phyloP scores from a whole-genome alignment of 2,797 vertebrate genomes.

The Bradypodion pumilum region DNA sequence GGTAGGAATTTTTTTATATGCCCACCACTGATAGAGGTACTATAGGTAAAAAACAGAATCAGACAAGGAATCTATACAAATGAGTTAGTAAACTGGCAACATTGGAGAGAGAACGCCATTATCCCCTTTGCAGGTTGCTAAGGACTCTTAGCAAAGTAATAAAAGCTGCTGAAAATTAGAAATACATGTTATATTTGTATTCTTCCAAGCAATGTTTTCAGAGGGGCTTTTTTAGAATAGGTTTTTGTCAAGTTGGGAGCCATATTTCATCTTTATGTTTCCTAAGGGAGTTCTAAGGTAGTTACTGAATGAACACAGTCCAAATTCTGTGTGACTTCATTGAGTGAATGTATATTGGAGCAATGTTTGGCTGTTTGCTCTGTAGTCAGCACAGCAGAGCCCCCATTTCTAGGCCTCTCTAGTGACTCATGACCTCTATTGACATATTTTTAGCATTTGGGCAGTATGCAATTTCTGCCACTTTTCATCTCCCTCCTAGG shows the following conservation, averaged over 20 bases:
- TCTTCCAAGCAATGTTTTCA: neutral
- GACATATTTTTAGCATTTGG: neutral
- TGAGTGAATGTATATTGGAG: neutral
- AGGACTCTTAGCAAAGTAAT: no score
- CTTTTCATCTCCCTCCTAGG: neutral
- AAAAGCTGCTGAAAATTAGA: neutral
- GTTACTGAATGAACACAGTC: neutral
- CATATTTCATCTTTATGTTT: neutral
- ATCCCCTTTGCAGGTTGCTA: neutral
- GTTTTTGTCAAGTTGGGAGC: neutral
- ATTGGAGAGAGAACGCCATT: neutral
- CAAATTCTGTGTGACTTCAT: neutral
- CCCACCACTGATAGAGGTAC: no score
- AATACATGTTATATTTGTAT: neutral
- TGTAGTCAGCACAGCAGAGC: neutral
- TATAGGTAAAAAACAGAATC: neutral
- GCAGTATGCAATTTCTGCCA: neutral
- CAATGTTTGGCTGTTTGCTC: neutral
- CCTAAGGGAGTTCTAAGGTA: neutral
- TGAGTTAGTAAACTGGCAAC: neutral
- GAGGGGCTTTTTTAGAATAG: neutral
- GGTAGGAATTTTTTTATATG: no score
- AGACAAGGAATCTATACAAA: constrained; percentile 5
- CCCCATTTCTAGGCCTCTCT: no score
- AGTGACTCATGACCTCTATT: no score